Evolutionary conservation across 2,888 invertebrate genomes (phyloP), one percentile per base, ranked within the genome.

Genomic region (Eugnorisma glareosa): DNA sequence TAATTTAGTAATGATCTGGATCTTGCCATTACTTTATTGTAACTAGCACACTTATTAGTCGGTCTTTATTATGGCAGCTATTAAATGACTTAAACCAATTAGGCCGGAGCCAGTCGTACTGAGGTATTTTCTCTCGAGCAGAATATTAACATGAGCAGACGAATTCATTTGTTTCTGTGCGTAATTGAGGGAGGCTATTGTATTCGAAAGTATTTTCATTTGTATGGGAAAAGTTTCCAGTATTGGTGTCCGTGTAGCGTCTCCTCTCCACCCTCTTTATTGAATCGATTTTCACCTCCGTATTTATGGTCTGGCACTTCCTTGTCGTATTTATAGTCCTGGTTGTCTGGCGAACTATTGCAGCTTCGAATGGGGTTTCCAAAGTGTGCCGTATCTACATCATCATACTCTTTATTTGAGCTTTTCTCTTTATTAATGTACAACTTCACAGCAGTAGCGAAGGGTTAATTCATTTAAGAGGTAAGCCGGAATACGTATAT

Each of bases 251-350:
- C 31, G 15, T 77, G 78, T 66, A 67, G 35, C 71, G 45, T 57
- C 70, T 70, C 63, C 40, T 76, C 78, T 45, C 77, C n/a, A 59
- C 79, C 83, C 66, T 59, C 77, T 83, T 54, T 83, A 81, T 71
- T 63, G 54, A 71, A 83, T 81, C 71, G 83, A 83, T 81, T 81
- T 81, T 78, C 80, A 81, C 70, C 83, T 81, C 61, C 67, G 78
- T 78, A 61, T 83, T 63, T 61, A 67, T 77, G 45, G 59, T 57
- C 66, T 83, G 69, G 51, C 45, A 70, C 77, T 70, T 67, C 37
- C 64, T 70, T 61, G 37, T 37, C 31, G 59, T 83, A 37, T 69
- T 83, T 67, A 70, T 77, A 78, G 54, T 70, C 45, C 57, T 77
- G 35, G 48, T 43, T 57, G 76, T 64, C 40, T 57, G 15, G 35